phyloP scores from a whole-genome alignment of 2,888 invertebrate genomes.

The Lycophotia porphyrea region DNA sequence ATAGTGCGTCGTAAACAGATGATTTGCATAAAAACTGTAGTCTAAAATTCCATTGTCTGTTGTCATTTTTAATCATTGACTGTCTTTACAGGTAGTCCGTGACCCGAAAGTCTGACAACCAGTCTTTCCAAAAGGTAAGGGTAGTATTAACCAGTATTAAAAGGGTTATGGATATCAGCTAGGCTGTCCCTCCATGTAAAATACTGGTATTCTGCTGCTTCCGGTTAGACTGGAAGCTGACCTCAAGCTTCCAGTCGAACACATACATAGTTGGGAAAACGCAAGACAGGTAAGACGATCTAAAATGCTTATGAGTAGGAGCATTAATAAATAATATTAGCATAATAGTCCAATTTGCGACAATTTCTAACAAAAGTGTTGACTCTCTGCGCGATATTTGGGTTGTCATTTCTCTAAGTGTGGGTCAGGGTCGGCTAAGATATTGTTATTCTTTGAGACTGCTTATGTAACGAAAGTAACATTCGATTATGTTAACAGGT shows the following conservation, averaged over 20 bases:
- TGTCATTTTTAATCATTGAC: too few relatives aligned
- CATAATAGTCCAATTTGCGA: constrained; percentile 11
- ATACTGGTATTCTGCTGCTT: background rate
- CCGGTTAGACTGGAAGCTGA: background rate
- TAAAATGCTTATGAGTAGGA: background rate
- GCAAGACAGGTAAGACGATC: background rate
- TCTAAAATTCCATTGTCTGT: background rate
- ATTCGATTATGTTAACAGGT: constrained; percentile 51
- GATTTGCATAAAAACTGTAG: background rate
- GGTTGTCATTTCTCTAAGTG: constrained; percentile 33
- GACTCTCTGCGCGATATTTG: constrained; percentile 23
- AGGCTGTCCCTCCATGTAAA: too few relatives aligned
- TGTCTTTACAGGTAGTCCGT: too few relatives aligned
- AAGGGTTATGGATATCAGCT: too few relatives aligned
- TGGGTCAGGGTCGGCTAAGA: constrained; percentile 24
- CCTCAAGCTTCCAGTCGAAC: too few relatives aligned
- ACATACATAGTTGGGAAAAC: background rate
- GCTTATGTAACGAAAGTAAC: constrained; percentile 40
- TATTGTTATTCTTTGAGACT: constrained; percentile 28
- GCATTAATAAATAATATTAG: background rate
- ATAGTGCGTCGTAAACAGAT: background rate
- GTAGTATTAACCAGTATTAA: too few relatives aligned
- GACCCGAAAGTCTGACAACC: too few relatives aligned
- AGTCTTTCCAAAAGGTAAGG: too few relatives aligned
- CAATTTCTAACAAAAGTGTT: constrained; percentile 28